Percentiles rank a stretch among this genome's conserved stretches.
These are phyloP conservation scores for Cygnus buccinator DNA, from an alignment of 2,113 vertebrate species.

Conservation along the genomic window DNA sequence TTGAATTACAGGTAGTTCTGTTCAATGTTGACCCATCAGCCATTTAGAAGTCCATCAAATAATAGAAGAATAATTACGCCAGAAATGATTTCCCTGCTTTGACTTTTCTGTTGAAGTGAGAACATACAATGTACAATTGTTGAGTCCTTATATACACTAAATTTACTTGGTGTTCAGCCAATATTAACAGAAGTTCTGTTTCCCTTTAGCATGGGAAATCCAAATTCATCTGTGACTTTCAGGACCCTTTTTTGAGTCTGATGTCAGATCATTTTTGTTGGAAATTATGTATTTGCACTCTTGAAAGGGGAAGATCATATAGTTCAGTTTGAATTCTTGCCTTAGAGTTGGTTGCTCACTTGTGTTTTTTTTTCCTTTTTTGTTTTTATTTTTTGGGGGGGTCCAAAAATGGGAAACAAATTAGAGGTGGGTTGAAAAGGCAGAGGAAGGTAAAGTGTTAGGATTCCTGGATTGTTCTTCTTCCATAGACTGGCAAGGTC, in stretches of 20 bases:
- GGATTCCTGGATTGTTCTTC: not conserved
- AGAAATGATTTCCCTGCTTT: conserved; percentile 39
- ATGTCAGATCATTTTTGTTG: conserved; percentile 18
- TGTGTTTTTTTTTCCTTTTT: not conserved
- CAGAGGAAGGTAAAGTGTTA: not conserved
- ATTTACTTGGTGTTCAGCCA: conserved; percentile 36
- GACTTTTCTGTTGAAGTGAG: conserved; percentile 33
- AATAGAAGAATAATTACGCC: conserved; percentile 26
- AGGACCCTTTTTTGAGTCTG: not conserved
- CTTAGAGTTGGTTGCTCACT: not conserved
- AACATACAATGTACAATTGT: conserved; percentile 49
- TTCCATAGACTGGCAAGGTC: not conserved
- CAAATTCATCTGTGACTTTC: conserved; percentile 25
- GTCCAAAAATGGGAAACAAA: not conserved
- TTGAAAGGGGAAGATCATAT: not conserved
- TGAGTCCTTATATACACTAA: conserved; percentile 33
- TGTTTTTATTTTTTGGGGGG: not conserved
- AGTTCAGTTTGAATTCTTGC: conserved; percentile 15
- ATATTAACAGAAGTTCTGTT: conserved; percentile 44
- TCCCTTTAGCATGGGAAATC: conserved; percentile 46
- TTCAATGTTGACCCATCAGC: conserved; percentile 65
- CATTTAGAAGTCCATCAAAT: conserved; percentile 46
- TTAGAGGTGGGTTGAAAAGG: not conserved
- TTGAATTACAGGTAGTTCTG: conserved; percentile 64
- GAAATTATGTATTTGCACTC: not conserved